Base-by-base conservation (phyloP, 2,888 invertebrate genomes). In the Ochlodes sylvanus region DNA sequence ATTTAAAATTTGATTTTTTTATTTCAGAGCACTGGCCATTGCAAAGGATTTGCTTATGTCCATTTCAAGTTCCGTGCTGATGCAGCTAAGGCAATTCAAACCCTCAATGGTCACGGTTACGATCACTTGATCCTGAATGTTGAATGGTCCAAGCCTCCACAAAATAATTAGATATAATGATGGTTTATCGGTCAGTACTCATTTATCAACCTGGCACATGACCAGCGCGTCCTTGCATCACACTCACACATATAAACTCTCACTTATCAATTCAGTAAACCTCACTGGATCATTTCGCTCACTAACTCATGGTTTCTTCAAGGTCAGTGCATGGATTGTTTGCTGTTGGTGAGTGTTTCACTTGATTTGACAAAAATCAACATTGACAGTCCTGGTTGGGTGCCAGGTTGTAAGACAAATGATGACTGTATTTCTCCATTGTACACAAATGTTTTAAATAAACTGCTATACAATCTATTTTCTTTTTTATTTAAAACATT, bases 11-110 rank as follows among this genome's bases (percentile, higher is more conserved):
- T n/a, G n/a, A n/a, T n/a, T 47, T 47, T 3, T 67, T 78, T 80
- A 15, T 86, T 93, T 74, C 89, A 94, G 94, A 95, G 94, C 70
- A 97, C 97, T 73, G 97, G 97, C 10, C 94, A 95, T n/a, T 98
- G 97, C 90, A 97, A 98, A 95, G 99, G 99, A 70, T 99, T 99
- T 91, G 99, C 99, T 14, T 99, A 99, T 86, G 98, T 99, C 70
- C 99, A 99, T 82, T 99, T 98, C 92, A 98, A 98, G 87, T 96
- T 96, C 77, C 95, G 97, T 77, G 96, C 96, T 78, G 98, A 98
- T 90, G 99, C 99, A 54, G 97, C 97, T 5, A 96, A 97, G 78
- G 99, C 99, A 68, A 99, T 99, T 81, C 94, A 95, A 70, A 95
- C 95, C 63, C 95, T 99, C 14, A 97, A 99, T 82, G 99, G 99